Evolutionary conservation across 2,888 invertebrate genomes (phyloP), one percentile per base, ranked within the genome.

Genomic region (Galeruca laticollis): DNA sequence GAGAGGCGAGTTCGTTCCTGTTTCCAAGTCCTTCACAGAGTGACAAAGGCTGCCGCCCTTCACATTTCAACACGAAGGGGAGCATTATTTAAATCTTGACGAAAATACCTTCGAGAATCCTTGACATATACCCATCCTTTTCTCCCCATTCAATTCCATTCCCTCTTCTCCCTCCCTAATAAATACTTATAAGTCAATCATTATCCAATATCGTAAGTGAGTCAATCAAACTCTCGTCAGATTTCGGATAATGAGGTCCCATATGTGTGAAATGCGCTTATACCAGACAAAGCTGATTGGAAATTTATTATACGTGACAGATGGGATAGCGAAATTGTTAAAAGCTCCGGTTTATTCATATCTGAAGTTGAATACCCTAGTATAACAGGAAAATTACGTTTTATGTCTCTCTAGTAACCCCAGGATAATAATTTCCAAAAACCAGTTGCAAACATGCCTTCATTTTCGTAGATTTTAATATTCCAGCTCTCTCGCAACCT

Each of bases 71-170:
- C 72, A 65, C n/a, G 73, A 52, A 64, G 70, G 76, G 66, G 64
- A 72, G 75, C 77, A 76, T 79, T 79, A 79, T 79, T 79, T 79
- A 77, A 79, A 79, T 79, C 79, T 77, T 76, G 75, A 74, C 78
- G 75, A 77, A 77, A 79, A 79, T 79, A 78, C 79, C 79, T 75
- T 72, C 68, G 77, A 78, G 78, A 75, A 77, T 77, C 72, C 73
- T 68, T 70, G 65, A 72, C 73, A 70, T 68, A 64, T 71, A 71
- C 73, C 74, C 71, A 63, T 54, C 51, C 68, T 71, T 60, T 15
- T 21, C 47, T 26, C 31, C 15, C 13, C 54, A 64, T 33, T 21
- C 57, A 47, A 35, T 64, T 67, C 71, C 75, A 74, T 73, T 72
- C 61, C 33, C 60, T 31, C 60, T 33, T 49, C 49, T 31, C 26